Percentiles rank a stretch among this genome's conserved stretches.
These are phyloP conservation scores for Pyrgilauda ruficollis DNA, from an alignment of 2,113 vertebrate species.

Conservation along the genomic window DNA sequence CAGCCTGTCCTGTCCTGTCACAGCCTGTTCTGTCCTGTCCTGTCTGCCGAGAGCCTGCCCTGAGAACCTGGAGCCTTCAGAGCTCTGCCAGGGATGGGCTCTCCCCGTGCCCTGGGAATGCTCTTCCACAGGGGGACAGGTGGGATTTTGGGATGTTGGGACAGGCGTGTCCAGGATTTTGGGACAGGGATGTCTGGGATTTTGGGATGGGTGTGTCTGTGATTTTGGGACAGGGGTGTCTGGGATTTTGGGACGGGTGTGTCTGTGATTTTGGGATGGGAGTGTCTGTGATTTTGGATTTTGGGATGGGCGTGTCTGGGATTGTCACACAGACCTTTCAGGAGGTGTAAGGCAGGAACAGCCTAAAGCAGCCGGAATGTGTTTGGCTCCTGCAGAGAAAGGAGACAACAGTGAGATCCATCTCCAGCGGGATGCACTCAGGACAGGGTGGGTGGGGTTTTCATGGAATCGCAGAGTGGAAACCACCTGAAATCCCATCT, in stretches of 20 bases:
- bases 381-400: background rate
- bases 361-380: accelerated
- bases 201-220: too few species aligned
- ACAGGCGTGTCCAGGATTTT: too few species aligned
- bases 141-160: too few species aligned
- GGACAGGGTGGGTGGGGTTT: accelerated
- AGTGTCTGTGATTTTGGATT: too few species aligned
- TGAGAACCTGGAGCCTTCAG: background rate
- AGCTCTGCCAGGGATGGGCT: background rate
- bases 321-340: too few species aligned
- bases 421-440: accelerated
- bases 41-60: background rate
- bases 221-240: too few species aligned
- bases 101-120: background rate
- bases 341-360: background rate
- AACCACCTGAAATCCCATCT: background rate
- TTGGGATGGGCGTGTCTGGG: too few species aligned
- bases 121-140: background rate
- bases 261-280: too few species aligned
- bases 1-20: too few species aligned
- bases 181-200: too few species aligned
- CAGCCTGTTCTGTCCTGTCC: too few species aligned
- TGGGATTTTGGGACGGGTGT: too few species aligned
- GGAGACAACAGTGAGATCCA: accelerated
- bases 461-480: background rate